Evolutionary conservation across 2,113 vertebrate genomes (phyloP).

Genomic region (Pomatorhinus ruficollis): DNA sequence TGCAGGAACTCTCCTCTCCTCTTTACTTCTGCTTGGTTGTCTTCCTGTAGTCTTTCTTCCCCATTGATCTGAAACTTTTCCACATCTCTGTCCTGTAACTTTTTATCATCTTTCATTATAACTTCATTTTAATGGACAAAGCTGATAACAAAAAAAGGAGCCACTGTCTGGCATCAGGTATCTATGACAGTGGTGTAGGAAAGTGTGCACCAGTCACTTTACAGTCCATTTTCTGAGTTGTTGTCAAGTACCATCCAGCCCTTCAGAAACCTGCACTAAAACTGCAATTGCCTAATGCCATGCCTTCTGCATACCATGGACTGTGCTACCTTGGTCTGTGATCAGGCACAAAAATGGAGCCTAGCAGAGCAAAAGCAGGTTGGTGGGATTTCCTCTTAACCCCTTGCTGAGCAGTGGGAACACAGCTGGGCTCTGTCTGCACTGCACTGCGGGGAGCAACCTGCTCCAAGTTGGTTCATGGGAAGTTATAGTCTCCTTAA

Average conservation of each 20-base stretch:
- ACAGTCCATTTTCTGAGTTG: not conserved
- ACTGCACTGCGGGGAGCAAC: rapidly evolving
- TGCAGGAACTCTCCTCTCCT: not conserved
- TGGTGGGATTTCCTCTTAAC: not conserved
- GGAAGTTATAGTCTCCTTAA: not conserved
- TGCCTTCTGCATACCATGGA: not conserved
- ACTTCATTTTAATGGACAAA: not conserved
- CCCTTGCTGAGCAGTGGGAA: not conserved
- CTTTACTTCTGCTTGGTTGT: not conserved
- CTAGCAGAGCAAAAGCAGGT: not conserved
- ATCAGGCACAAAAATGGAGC: not conserved
- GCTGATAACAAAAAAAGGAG: not conserved
- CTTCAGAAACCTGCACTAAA: not conserved
- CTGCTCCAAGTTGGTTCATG: not conserved
- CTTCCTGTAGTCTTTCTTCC: not conserved
- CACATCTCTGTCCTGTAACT: not conserved
- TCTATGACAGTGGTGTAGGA: not conserved
- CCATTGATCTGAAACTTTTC: not conserved
- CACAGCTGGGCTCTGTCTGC: rapidly evolving
- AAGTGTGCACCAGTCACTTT: not conserved
- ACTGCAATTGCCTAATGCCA: not conserved
- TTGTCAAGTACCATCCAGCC: not conserved
- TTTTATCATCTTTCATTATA: not conserved
- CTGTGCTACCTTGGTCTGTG: not conserved
- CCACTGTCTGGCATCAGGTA: not conserved